These are phyloP conservation scores for Enteromius unitaeniatus DNA, from an alignment of 2,797 vertebrate genomes.

Conservation along the genomic window DNA sequence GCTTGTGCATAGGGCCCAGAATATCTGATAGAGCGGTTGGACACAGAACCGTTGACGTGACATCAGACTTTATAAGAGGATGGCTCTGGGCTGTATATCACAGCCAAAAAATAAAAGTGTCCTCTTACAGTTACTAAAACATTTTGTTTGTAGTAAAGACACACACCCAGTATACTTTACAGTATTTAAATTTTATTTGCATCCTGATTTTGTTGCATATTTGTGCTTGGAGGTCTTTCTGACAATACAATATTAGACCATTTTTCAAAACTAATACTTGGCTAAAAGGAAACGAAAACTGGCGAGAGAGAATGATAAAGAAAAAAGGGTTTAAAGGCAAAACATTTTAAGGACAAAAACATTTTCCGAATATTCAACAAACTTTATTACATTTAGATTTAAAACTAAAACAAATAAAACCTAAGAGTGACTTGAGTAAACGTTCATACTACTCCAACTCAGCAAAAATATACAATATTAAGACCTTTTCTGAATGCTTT, in stretches of 20 bases:
- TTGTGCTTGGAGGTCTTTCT: constrained; percentile 35
- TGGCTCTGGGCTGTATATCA: too few species aligned
- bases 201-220: constrained; percentile 51
- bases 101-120: background rate
- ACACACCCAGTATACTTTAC: background rate
- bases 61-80: too few species aligned
- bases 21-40: too few species aligned
- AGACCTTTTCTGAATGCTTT: constrained; percentile 33
- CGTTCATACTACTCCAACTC: constrained; percentile 13
- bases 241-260: constrained; percentile 2
- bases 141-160: background rate
- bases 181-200: constrained; percentile 41
- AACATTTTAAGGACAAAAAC: background rate
- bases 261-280: background rate
- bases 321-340: background rate
- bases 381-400: constrained; percentile 34
- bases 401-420: constrained; percentile 34
- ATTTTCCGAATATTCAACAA: constrained; percentile 6
- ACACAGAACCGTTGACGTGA: too few species aligned
- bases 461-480: constrained; percentile 33
- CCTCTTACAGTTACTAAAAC: background rate
- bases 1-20: too few species aligned
- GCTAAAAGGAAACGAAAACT: background rate
- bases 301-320: background rate
- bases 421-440: background rate